Conservation (phyloP, 2,888 invertebrate species). For the Melikaiella ostensackeni region DNA sequence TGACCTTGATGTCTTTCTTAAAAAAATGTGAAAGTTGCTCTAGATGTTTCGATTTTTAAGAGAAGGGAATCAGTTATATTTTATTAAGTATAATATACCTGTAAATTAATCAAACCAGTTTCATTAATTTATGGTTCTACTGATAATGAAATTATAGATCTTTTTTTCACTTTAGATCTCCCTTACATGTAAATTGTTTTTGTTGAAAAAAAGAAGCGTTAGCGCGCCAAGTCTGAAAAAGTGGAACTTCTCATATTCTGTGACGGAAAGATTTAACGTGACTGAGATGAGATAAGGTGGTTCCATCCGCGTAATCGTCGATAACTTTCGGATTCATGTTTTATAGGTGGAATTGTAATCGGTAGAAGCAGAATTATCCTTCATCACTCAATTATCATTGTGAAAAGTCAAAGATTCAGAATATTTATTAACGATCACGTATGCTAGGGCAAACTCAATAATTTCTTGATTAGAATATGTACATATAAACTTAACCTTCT, state of each 20-base stretch:
- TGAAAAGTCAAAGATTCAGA: no score
- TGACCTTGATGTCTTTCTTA: no score
- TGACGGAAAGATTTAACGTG: constrained; percentile 8
- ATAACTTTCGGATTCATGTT: constrained; percentile 38
- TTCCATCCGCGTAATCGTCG: constrained; percentile 40
- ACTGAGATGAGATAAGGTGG: constrained; percentile 19
- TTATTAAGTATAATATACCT: no score
- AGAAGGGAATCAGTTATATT: no score
- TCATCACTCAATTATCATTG: not conserved
- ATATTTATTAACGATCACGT: no score
- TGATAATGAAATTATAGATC: not conserved
- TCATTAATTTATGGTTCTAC: not conserved
- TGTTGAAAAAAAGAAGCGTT: not conserved
- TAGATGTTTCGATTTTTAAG: no score
- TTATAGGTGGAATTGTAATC: constrained; percentile 10
- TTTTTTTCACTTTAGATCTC: not conserved
- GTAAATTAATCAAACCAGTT: not conserved
- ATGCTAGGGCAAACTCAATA: no score
- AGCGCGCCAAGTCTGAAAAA: not conserved
- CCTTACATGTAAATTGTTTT: not conserved
- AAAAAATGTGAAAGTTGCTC: no score
- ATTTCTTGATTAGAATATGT: no score
- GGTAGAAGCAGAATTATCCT: not conserved
- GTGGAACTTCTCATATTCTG: not conserved
- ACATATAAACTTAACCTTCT: no score